phyloP scores from a whole-genome alignment of 2,888 invertebrate species.

The Cephus pygmeus region DNA sequence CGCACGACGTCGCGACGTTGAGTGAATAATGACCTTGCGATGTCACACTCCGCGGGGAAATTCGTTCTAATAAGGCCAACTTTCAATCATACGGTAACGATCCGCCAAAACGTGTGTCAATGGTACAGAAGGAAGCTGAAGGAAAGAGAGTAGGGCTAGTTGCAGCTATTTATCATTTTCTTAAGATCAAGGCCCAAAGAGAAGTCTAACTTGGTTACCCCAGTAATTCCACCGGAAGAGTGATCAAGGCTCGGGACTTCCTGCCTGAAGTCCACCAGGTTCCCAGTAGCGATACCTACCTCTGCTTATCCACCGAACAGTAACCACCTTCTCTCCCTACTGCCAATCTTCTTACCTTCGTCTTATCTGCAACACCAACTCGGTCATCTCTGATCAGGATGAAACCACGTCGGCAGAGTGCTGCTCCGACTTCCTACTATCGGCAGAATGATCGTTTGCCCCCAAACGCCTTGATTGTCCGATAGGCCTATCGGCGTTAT shows the following conservation, averaged over 20 bases:
- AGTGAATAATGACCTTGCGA: constrained; percentile 49
- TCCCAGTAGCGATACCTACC: not conserved
- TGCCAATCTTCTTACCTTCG: not conserved
- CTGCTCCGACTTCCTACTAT: not conserved
- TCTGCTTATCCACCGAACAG: not conserved
- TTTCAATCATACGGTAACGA: constrained; percentile 14
- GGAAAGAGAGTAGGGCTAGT: not conserved
- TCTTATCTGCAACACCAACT: not conserved
- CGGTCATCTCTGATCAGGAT: not conserved
- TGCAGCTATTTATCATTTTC: no score
- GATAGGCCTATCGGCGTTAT: constrained; percentile 17
- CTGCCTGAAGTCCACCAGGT: not conserved
- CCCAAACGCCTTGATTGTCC: constrained; percentile 10
- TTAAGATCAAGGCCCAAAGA: not conserved
- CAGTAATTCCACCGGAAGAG: not conserved
- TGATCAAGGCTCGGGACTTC: not conserved
- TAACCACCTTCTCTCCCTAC: not conserved
- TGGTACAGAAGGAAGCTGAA: not conserved
- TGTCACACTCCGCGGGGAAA: constrained; percentile 38
- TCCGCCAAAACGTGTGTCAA: not conserved
- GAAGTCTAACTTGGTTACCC: not conserved
- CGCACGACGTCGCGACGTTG: constrained; percentile 32
- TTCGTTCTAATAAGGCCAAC: constrained; percentile 26
- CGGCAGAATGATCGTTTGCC: not conserved
- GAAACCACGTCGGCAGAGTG: not conserved